A percentile compares a stretch with the other conserved stretches of the same genome.
phyloP scores from a whole-genome alignment of 2,888 invertebrate species.

The Erebia palarica region DNA sequence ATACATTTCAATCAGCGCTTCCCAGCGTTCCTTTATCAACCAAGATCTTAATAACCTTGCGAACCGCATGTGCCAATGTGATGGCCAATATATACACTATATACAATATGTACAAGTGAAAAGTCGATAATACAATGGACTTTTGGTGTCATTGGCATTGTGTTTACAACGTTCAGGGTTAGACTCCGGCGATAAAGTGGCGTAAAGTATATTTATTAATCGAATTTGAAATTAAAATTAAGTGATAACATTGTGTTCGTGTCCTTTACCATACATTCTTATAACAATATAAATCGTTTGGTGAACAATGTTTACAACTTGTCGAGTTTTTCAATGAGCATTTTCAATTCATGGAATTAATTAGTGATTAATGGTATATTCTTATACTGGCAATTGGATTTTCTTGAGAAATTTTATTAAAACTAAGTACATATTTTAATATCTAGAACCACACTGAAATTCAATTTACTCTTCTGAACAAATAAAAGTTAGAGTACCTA shows the following conservation, averaged over 20 bases:
- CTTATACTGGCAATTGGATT: neutral
- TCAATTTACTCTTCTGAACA: too few relatives aligned
- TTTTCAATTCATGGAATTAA: neutral
- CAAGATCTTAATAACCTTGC: neutral
- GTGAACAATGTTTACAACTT: neutral
- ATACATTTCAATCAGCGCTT: too few relatives aligned
- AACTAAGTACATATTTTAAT: too few relatives aligned
- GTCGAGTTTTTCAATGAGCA: neutral
- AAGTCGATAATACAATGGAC: conserved; percentile 44
- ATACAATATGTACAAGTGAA: conserved; percentile 21
- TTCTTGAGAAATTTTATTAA: neutral
- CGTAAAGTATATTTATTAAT: conserved; percentile 30
- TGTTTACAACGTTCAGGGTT: conserved; percentile 67
- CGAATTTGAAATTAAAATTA: conserved; percentile 34
- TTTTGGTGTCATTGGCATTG: conserved; percentile 77
- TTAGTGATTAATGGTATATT: neutral
- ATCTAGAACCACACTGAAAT: too few relatives aligned
- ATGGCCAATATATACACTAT: neutral
- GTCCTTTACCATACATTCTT: conserved; percentile 2
- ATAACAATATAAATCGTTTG: conserved; percentile 13
- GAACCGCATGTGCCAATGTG: neutral
- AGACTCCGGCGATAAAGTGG: conserved; percentile 63
- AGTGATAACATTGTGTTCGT: conserved; percentile 21
- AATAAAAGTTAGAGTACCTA: too few relatives aligned
- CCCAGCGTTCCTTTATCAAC: too few relatives aligned